Evolutionary conservation across 2,797 vertebrate species (phyloP).

Genomic region (Xenops minutus): DNA sequence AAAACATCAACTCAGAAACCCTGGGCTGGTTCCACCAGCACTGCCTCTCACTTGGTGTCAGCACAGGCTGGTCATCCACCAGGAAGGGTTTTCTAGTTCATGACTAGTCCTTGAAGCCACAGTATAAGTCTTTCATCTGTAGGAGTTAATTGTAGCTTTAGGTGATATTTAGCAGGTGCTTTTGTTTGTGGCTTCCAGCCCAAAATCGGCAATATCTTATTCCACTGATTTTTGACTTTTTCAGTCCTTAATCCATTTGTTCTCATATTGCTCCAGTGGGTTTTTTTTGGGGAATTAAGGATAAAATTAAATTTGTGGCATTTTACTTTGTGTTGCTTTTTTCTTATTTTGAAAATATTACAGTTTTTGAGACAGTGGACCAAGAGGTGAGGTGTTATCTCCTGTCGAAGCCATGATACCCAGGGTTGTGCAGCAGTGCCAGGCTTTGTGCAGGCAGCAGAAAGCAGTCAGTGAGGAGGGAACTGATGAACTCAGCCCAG

Average conservation of each 20-base stretch:
- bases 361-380: neutral
- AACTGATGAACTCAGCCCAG: neutral
- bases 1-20: neutral
- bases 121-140: neutral
- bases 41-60: fast-evolving
- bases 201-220: neutral
- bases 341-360: neutral
- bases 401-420: neutral
- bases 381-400: neutral
- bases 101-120: neutral
- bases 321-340: neutral
- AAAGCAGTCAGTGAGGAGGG: neutral
- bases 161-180: neutral
- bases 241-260: neutral
- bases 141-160: neutral
- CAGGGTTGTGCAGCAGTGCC: neutral
- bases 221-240: neutral
- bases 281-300: neutral
- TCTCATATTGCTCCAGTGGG: neutral
- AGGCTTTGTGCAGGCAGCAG: neutral
- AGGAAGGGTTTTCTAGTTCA: neutral
- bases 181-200: neutral
- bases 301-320: neutral
- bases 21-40: fast-evolving
- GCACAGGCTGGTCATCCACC: neutral